Evolutionary conservation across 2,113 vertebrate genomes (phyloP).

Genomic region (Peromyscus maniculatus): DNA sequence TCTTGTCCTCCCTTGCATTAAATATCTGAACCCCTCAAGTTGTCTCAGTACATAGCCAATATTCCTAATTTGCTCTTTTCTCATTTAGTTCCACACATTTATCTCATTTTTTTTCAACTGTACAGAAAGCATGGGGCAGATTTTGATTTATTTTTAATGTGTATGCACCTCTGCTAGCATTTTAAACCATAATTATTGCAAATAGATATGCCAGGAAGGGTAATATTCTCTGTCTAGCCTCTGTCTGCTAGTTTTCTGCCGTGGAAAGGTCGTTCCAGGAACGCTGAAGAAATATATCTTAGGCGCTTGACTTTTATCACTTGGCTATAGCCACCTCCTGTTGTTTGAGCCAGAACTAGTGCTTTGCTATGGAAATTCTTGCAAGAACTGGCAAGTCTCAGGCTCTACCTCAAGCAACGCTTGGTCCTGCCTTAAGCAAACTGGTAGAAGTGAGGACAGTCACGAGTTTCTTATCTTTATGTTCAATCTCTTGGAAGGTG

Average conservation of each 20-base stretch:
- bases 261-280: neutral
- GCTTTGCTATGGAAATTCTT: neutral
- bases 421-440: neutral
- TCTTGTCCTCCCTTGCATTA: neutral
- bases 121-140: neutral
- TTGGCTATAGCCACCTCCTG: neutral
- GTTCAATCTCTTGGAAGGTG: neutral
- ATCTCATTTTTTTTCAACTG: slow-evolving; percentile 22
- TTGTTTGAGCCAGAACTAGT: neutral
- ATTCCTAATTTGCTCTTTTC: neutral
- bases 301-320: too few relatives aligned
- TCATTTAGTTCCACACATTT: slow-evolving; percentile 27
- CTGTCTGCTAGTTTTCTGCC: neutral
- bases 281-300: neutral
- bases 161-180: neutral
- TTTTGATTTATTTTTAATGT: neutral
- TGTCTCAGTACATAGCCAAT: neutral
- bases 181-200: neutral
- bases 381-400: neutral
- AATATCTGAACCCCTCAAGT: neutral
- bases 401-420: neutral
- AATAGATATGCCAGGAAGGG: neutral
- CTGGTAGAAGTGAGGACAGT: neutral
- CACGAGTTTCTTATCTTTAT: neutral
- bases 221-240: neutral